Base-by-base conservation (phyloP, 2,797 vertebrate species). In the Malacoctenus gilli region DNA sequence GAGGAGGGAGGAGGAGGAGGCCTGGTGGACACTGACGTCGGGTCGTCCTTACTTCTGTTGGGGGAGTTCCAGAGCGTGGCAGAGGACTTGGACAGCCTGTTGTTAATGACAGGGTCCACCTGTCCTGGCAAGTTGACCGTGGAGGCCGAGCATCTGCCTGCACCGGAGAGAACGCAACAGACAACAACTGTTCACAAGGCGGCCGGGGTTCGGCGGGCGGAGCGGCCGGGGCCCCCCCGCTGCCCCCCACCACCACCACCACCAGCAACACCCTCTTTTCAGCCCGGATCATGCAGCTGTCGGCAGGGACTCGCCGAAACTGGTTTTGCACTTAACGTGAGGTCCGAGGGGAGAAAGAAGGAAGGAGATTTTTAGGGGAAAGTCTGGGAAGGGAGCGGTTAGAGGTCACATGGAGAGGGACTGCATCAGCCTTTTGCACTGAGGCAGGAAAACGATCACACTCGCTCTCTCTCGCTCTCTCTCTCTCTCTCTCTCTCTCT, bases 51-150 rank as follows among this genome's bases (percentile, higher is more conserved):
- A 98, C 96, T 98, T 98, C 95, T 95, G 94, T 91, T 96, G 92
- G 96, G 96, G 86, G 96, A 96, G 92, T 96, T 99, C 96, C 96
- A 98, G 85, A 98, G 95, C 69, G 96, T 96, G 89, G 96, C 96
- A 12, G 96, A 97, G 90, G 96, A 98, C 93, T 97, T 99, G 93
- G 96, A 98, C 92, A 98, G 95, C 91, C 96, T 95, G 93, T 93
- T 98, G 96, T 95, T 98, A 94, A 98, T 94, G 91, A 98, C 95
- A 94, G 95, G 96, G 89, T 98, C 96, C 94, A 93, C 93, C 92
- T 96, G 95, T 92, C 96, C 94, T 59, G 95, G 95, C 92, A 98
- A 94, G 93, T 96, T 98, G 93, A 97, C 96, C 72, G 96, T 96
- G 90, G 96, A 99, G 92, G 96, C 93, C 64, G 96, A 99, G 92